Percentiles rank a stretch among this genome's conserved stretches.
These are phyloP conservation scores for Odontesthes bonariensis DNA, from an alignment of 2,113 vertebrate species.

Conservation along the genomic window DNA sequence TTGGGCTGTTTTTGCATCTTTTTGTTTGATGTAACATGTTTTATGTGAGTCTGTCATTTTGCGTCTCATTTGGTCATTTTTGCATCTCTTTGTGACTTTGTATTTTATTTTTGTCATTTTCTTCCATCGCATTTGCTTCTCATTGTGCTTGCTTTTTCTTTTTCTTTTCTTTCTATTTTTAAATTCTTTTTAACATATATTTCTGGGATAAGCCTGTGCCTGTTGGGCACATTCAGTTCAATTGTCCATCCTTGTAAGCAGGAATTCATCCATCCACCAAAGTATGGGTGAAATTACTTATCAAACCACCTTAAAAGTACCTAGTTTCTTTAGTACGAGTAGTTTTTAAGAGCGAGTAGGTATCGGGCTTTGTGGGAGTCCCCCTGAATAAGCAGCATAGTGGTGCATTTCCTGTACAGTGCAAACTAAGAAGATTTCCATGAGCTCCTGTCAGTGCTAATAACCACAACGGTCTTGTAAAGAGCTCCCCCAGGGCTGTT, in stretches of 20 bases:
- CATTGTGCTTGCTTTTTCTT: too few relatives aligned
- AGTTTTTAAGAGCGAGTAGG: constrained; percentile 12
- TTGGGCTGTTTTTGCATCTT: too few relatives aligned
- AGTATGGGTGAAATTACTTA: not conserved
- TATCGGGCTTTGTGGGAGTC: constrained; percentile 34
- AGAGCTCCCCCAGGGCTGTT: constrained; percentile 69
- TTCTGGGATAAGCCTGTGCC: too few relatives aligned
- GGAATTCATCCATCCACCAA: not conserved
- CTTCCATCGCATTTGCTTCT: too few relatives aligned
- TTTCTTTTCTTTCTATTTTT: too few relatives aligned
- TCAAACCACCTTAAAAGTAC: not conserved
- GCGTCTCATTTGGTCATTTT: too few relatives aligned
- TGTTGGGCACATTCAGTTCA: too few relatives aligned
- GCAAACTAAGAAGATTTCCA: constrained; percentile 69
- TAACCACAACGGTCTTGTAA: constrained; percentile 63
- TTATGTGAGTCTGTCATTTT: too few relatives aligned
- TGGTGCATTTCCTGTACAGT: constrained; percentile 59
- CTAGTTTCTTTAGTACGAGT: constrained; percentile 14
- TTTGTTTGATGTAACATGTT: too few relatives aligned
- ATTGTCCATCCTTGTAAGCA: not conserved
- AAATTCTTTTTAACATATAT: too few relatives aligned
- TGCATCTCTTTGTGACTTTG: too few relatives aligned
- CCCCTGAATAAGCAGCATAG: constrained; percentile 51
- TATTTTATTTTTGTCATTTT: too few relatives aligned
- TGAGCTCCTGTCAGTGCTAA: constrained; percentile 72